phyloP scores from a whole-genome alignment of 2,113 vertebrate species.

The Poeciliopsis occidentalis region DNA sequence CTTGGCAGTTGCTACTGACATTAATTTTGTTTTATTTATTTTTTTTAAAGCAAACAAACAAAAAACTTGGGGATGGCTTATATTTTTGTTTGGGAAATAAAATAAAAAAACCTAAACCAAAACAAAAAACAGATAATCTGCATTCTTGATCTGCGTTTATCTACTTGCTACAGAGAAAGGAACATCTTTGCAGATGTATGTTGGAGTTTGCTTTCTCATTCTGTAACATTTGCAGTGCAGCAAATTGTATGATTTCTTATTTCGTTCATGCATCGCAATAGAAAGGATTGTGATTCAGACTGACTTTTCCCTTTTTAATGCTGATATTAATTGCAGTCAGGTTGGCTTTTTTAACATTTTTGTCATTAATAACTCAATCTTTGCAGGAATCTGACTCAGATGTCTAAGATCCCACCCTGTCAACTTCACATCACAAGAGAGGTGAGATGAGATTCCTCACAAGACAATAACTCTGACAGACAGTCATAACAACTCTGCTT shows the following conservation, averaged over 20 bases:
- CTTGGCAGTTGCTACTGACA: conserved; percentile 11
- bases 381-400: conserved; percentile 41
- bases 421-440: conserved; percentile 39
- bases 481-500: conserved; percentile 46
- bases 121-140: background rate
- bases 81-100: background rate
- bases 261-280: background rate
- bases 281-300: background rate
- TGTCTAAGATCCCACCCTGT: conserved; percentile 17
- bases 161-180: background rate
- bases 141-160: background rate
- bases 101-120: too few relatives aligned
- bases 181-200: background rate
- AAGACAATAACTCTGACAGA: conserved; percentile 39
- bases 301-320: background rate
- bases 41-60: too few relatives aligned
- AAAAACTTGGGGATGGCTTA: background rate
- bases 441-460: conserved; percentile 55
- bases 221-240: background rate
- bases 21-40: too few relatives aligned
- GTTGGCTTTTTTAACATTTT: background rate
- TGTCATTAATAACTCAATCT: background rate
- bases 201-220: background rate
- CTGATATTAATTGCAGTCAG: background rate
- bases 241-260: background rate